Evolutionary conservation across 1,140 invertebrate species (phyloP).

Genomic region (Zaprionus ghesquierei): DNA sequence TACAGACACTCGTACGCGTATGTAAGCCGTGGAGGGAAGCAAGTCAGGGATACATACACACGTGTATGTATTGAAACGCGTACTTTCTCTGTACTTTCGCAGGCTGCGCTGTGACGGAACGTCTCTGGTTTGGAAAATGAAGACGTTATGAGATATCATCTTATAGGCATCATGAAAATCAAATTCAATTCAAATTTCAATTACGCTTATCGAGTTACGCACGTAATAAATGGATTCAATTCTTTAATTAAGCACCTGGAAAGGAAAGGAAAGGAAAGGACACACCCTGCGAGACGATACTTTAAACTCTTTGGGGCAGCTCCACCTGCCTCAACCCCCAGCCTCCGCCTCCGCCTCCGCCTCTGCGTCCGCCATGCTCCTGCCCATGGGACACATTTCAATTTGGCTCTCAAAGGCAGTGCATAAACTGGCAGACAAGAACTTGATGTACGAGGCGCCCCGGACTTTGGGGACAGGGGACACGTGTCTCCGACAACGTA

Average conservation of each 20-base stretch:
- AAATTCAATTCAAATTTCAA: conserved; percentile 22
- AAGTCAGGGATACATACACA: background rate
- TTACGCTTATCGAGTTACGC: conserved; percentile 24
- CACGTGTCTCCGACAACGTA: conserved; percentile 51
- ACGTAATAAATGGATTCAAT: background rate
- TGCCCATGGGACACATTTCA: conserved; percentile 67
- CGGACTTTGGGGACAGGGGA: conserved; percentile 17
- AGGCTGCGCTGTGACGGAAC: background rate
- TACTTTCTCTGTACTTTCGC: background rate
- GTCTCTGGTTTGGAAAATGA: too few species aligned
- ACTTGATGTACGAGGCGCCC: conserved; percentile 52
- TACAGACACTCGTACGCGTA: background rate
- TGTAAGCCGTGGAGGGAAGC: background rate
- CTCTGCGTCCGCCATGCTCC: too few species aligned
- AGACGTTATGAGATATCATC: background rate
- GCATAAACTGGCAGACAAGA: conserved; percentile 61
- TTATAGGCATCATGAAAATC: background rate
- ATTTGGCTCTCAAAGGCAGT: conserved; percentile 62
- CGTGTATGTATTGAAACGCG: background rate
- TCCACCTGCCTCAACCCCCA: background rate
- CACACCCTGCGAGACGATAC: too few species aligned
- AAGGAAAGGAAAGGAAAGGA: too few species aligned
- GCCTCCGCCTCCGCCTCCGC: too few species aligned
- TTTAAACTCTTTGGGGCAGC: conserved; percentile 33
- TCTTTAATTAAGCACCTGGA: background rate